phyloP scores from a whole-genome alignment of 1,140 invertebrate genomes.

The Pseudachorutes palmiensis region DNA sequence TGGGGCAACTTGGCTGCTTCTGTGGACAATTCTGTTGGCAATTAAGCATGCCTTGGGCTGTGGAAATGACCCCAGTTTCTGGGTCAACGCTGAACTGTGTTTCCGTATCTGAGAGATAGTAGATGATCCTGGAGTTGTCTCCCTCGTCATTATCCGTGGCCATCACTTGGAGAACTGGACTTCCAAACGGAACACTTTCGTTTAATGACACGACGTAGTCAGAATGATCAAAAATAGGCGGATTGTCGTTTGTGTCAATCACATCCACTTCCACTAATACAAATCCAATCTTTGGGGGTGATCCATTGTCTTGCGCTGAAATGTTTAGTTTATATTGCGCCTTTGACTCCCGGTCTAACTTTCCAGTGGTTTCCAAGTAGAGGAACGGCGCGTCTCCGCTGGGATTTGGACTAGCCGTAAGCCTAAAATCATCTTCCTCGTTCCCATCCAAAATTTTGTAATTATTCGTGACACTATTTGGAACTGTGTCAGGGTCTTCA shows the following conservation, averaged over 20 bases:
- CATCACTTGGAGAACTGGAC: constrained; percentile 74
- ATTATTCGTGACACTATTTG: constrained; percentile 74
- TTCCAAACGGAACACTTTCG: constrained; percentile 82
- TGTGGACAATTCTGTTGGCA: constrained; percentile 57
- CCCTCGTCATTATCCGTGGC: constrained; percentile 85
- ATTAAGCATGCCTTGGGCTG: constrained; percentile 64
- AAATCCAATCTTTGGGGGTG: constrained; percentile 68
- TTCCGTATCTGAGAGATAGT: constrained; percentile 74
- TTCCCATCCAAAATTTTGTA: constrained; percentile 82
- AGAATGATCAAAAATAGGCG: constrained; percentile 51
- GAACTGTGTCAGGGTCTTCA: constrained; percentile 72
- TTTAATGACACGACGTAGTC: constrained; percentile 85
- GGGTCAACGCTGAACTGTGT: constrained; percentile 80
- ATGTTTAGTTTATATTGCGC: constrained; percentile 79
- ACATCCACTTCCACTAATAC: constrained; percentile 82
- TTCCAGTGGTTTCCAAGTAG: constrained; percentile 79
- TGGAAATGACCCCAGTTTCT: constrained; percentile 71
- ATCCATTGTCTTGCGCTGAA: constrained; percentile 76
- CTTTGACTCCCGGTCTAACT: constrained; percentile 75
- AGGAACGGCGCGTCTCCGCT: constrained; percentile 79
- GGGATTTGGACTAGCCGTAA: constrained; percentile 78
- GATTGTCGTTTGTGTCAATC: constrained; percentile 47
- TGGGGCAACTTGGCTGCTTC: constrained; percentile 53
- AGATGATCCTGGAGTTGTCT: constrained; percentile 84
- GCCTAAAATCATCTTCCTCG: constrained; percentile 72